Base-by-base conservation (phyloP, 2,113 vertebrate species). In the Ptilonorhynchus violaceus region DNA sequence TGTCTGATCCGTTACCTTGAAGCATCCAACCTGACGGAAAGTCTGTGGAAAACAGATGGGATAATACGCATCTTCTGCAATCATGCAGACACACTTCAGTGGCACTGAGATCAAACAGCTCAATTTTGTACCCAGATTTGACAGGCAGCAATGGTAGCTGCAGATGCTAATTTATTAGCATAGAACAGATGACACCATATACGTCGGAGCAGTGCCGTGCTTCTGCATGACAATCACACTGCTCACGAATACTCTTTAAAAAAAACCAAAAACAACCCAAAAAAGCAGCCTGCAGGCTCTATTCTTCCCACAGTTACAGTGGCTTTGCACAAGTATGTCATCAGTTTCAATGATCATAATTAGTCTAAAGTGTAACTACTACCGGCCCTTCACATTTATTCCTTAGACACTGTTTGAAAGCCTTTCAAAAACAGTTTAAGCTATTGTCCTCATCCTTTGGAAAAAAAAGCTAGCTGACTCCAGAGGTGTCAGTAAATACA, bases 31-130 rank as follows among this genome's bases (percentile, higher is more conserved):
- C 74, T 81, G 80, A 85, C 50, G 66, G 72, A 68, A 30, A 27
- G 35, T 30, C 76, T 93, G 83, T 66, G 81, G 55, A 76, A 93
- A 80, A 75, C 95, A 88, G 80, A 88, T 88, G 94, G 92, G 92
- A 58, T 84, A 78, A 95, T 63, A 27, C 7, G 42, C 55, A 49
- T 64, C 88, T 79, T 88, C 89, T 1, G 1, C 50, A 46, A 81
- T 68, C 23, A 3, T 44, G 74, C 73, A 49, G 93, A 93, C 80
- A 89, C 83, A n/a, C 80, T 95, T 86, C 49, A 82, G 62, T 68
- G 55, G 68, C 81, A 78, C 62, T 42, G 78, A 87, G 64, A 83
- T 76, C 74, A 86, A 70, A 73, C 83, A 67, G 47, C 93, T 79
- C 50, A 15, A 82, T 94, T 95, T 64, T 33, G 37, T 68, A 53